phyloP scores from a whole-genome alignment of 2,113 vertebrate species.

The Bungarus multicinctus region DNA sequence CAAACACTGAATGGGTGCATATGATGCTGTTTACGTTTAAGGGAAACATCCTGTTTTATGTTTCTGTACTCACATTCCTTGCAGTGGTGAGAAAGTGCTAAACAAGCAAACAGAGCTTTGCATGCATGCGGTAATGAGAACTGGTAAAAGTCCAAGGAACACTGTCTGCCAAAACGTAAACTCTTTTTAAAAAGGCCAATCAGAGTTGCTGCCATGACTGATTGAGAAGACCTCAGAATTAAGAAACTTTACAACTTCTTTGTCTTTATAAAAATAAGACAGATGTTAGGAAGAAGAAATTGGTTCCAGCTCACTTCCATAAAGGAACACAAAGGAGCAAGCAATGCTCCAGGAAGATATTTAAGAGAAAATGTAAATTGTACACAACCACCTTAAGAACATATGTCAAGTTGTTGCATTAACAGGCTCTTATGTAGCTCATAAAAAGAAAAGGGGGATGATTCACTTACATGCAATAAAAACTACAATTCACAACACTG shows the following conservation, averaged over 20 bases:
- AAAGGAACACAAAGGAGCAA: neutral
- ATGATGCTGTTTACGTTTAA: neutral
- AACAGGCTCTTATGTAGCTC: neutral
- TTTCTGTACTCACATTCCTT: neutral
- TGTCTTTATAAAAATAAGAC: neutral
- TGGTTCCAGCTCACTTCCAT: constrained; percentile 22
- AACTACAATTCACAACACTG: neutral
- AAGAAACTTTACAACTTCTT: neutral
- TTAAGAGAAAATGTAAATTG: neutral
- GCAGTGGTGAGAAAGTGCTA: constrained; percentile 8
- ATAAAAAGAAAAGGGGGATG: neutral
- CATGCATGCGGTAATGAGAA: neutral
- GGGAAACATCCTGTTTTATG: neutral
- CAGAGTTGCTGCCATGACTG: neutral
- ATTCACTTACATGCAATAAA: neutral
- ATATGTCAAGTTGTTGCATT: constrained; percentile 2
- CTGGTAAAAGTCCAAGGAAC: neutral
- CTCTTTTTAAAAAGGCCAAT: neutral
- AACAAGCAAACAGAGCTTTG: constrained; percentile 12
- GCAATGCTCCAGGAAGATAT: neutral
- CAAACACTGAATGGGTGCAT: neutral
- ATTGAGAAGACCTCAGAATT: neutral
- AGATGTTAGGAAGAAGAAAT: neutral
- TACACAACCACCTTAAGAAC: neutral
- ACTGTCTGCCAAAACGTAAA: neutral